phyloP scores from a whole-genome alignment of 2,113 vertebrate genomes.

The Spea bombifrons region DNA sequence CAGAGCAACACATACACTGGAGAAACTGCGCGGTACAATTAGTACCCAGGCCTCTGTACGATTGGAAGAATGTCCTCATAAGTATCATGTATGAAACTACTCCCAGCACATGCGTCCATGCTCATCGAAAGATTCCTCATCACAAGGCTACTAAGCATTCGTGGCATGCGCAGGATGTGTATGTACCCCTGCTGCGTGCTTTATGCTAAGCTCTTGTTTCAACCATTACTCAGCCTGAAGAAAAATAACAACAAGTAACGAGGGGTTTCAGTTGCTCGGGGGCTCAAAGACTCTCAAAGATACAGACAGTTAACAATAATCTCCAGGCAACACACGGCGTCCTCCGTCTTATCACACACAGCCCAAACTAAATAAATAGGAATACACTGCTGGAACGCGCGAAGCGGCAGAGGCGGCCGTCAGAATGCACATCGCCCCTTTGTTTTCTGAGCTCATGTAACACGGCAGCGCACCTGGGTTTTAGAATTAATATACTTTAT shows the following conservation, averaged over 20 bases:
- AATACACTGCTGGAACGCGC: background rate
- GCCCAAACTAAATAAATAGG: background rate
- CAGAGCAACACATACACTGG: too few species aligned
- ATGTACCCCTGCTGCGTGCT: constrained; percentile 5
- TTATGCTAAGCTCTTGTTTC: constrained; percentile 20
- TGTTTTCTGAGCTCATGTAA: background rate
- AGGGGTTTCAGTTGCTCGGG: constrained; percentile 41
- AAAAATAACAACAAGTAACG: constrained; percentile 48
- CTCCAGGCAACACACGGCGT: constrained; percentile 1
- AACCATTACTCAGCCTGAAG: constrained; percentile 36
- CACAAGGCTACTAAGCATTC: constrained; percentile 42
- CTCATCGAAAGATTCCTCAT: background rate
- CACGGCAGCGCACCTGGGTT: background rate
- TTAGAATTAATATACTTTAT: background rate
- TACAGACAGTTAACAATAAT: constrained; percentile 18
- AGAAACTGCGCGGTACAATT: too few species aligned
- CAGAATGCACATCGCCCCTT: background rate
- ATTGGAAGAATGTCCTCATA: too few species aligned
- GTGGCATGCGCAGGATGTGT: constrained; percentile 22
- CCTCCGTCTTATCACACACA: constrained; percentile 1
- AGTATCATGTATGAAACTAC: too few species aligned
- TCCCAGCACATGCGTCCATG: background rate
- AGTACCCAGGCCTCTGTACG: too few species aligned
- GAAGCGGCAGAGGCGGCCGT: background rate
- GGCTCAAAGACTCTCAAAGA: constrained; percentile 38